These are phyloP conservation scores for Cephus runcator DNA, from an alignment of 2,888 invertebrate genomes.

Conservation along the genomic window DNA sequence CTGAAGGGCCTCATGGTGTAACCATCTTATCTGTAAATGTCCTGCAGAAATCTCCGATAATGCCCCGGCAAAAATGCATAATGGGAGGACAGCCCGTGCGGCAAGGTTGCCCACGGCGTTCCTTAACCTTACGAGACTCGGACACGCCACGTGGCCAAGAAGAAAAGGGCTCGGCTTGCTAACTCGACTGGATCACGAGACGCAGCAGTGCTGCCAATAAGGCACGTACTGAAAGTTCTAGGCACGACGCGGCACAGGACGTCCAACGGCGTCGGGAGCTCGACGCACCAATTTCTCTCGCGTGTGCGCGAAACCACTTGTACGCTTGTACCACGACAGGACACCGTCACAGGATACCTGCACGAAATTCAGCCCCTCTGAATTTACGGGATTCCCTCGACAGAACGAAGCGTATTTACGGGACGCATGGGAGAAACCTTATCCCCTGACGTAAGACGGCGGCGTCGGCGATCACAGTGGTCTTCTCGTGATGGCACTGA, in stretches of 20 bases:
- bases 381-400: background rate
- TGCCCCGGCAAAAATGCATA: background rate
- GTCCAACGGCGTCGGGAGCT: background rate
- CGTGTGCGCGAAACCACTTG: background rate
- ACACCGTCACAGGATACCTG: background rate
- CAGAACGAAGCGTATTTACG: background rate
- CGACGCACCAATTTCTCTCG: background rate
- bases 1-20: background rate
- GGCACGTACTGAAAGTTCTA: background rate
- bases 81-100: background rate
- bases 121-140: conserved; percentile 40
- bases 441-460: background rate
- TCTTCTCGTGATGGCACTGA: background rate
- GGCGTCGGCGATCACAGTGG: background rate
- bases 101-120: conserved; percentile 1
- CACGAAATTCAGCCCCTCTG: background rate
- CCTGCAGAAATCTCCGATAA: background rate
- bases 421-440: background rate
- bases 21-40: background rate
- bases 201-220: background rate
- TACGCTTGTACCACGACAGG: background rate
- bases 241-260: background rate
- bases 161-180: background rate
- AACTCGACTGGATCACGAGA: background rate
- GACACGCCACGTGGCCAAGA: conserved; percentile 35